Evolutionary conservation across 2,888 invertebrate genomes (phyloP).

Genomic region (Plutella xylostella): DNA sequence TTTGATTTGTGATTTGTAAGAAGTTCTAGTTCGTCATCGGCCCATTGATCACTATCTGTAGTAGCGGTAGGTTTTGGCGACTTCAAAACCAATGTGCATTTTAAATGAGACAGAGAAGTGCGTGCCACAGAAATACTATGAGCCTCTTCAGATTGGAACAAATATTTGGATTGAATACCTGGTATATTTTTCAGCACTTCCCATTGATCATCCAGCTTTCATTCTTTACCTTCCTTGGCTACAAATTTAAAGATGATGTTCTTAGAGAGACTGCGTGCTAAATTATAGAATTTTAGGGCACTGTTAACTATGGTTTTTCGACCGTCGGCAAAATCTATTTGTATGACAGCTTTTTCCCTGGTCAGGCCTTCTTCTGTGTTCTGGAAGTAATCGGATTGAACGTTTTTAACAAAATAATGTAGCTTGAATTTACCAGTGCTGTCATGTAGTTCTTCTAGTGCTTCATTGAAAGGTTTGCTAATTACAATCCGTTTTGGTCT

Average conservation of each 20-base stretch:
- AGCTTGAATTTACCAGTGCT: slow-evolving; percentile 14
- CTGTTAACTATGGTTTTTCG: not conserved
- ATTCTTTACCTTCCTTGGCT: slow-evolving; percentile 16
- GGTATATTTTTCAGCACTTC: slow-evolving; percentile 16
- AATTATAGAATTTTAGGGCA: not conserved
- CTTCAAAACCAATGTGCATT: slow-evolving; percentile 2
- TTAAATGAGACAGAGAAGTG: not conserved
- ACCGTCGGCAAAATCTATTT: slow-evolving; percentile 1
- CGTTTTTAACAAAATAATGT: slow-evolving; percentile 17
- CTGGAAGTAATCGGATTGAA: slow-evolving; percentile 17
- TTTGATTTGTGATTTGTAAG: slow-evolving; percentile 11
- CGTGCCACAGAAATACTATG: not conserved
- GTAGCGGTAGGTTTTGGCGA: slow-evolving; percentile 6
- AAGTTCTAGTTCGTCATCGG: slow-evolving; percentile 13
- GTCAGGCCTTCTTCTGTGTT: slow-evolving; percentile 11
- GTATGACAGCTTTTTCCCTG: not conserved
- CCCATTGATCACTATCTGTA: slow-evolving; percentile 12
- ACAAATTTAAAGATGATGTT: slow-evolving; percentile 15
- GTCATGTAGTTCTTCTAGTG: slow-evolving; percentile 15
- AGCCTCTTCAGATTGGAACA: slow-evolving; percentile 12
- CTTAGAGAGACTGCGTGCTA: slow-evolving; percentile 15
- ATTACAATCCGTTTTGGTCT: slow-evolving; percentile 10
- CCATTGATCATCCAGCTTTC: slow-evolving; percentile 16
- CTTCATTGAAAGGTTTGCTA: slow-evolving; percentile 13
- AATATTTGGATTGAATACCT: slow-evolving; percentile 16